These are phyloP conservation scores for Acrocephalus kingi DNA, from an alignment of 2,113 vertebrate genomes.

Conservation along the genomic window DNA sequence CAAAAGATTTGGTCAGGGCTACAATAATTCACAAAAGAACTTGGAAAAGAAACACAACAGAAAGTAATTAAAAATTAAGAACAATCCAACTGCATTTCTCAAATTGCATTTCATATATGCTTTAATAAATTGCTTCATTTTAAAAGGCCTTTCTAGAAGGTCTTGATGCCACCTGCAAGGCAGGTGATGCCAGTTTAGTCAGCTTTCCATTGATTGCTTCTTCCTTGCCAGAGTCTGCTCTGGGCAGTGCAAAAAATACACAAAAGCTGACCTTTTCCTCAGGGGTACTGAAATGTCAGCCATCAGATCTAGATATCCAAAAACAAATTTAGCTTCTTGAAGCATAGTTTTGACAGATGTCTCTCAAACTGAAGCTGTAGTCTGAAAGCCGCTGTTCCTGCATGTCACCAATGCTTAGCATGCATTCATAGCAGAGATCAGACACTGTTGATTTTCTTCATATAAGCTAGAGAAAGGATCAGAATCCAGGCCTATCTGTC, in stretches of 20 bases:
- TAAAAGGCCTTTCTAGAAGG: background rate
- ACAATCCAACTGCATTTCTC: background rate
- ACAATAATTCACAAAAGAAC: background rate
- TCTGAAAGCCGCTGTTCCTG: background rate
- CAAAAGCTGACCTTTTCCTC: background rate
- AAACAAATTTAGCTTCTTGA: background rate
- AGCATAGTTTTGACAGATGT: background rate
- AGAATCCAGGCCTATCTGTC: background rate
- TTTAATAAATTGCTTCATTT: background rate
- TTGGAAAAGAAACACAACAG: background rate
- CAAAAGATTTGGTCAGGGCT: background rate
- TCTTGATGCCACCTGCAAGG: background rate
- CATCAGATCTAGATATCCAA: background rate
- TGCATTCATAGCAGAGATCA: background rate
- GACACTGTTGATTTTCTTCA: background rate
- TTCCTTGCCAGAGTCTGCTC: background rate
- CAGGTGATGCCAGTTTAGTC: background rate
- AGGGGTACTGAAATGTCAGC: background rate
- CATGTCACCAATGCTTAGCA: background rate
- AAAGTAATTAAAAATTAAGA: background rate
- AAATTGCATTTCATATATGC: background rate
- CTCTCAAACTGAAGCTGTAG: background rate
- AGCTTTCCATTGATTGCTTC: rapidly evolving
- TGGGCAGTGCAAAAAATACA: background rate
- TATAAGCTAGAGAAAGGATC: background rate